phyloP scores from a whole-genome alignment of 2,888 invertebrate genomes.

The Isotomurus palustris region DNA sequence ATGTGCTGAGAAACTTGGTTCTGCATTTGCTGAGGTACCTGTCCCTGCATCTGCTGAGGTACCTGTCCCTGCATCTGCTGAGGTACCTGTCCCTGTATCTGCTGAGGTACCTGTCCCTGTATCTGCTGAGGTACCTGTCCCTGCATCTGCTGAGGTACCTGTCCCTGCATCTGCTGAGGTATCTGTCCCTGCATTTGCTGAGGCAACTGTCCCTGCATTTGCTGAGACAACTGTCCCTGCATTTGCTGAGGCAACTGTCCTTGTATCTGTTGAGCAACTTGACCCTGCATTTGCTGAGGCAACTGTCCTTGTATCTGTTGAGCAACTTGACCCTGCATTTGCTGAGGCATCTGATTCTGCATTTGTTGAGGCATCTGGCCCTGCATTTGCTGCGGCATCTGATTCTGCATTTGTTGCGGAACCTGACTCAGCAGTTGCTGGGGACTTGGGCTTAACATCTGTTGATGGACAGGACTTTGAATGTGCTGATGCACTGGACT shows the following conservation, averaged over 20 bases:
- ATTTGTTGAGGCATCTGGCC: constrained; percentile 9
- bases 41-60: constrained; percentile 5
- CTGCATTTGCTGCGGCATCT: constrained; percentile 3
- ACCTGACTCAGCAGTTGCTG: constrained; percentile 12
- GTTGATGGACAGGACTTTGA: constrained; percentile 14
- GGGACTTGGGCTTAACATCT: background rate
- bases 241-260: background rate
- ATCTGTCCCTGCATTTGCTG: background rate
- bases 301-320: constrained; percentile 1
- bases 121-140: constrained; percentile 11
- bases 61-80: constrained; percentile 11
- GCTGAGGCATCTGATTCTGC: constrained; percentile 16
- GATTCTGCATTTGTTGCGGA: constrained; percentile 11
- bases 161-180: constrained; percentile 11
- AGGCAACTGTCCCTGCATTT: background rate
- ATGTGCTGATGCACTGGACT: constrained; percentile 8
- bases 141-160: constrained; percentile 5
- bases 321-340: constrained; percentile 7
- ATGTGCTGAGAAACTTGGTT: constrained; percentile 13
- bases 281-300: constrained; percentile 1
- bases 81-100: constrained; percentile 6
- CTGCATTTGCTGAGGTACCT: constrained; percentile 12
- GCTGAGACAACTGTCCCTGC: background rate
- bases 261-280: background rate
- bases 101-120: constrained; percentile 9